Base-by-base conservation (phyloP, 2,888 invertebrate genomes). In the Phrixothrix hirtus region DNA sequence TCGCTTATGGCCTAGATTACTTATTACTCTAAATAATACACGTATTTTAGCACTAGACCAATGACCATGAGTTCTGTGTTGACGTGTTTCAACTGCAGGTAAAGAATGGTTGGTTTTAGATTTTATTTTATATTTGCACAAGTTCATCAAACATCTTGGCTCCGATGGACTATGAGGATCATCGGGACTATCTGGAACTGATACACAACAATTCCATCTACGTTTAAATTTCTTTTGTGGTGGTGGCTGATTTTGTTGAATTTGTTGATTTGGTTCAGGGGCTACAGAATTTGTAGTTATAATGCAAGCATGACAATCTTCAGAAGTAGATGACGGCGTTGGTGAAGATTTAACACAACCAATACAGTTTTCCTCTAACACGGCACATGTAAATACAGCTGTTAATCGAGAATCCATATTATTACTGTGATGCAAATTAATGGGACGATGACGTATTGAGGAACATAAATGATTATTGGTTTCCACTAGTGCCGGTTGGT, bases 141-240 rank as follows among this genome's bases (percentile, higher is more conserved):
- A 59, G 21, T 72, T 72, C 62, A 75, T 68, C 48, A 75, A 65
- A 59, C 75, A 76, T 44, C 69, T 66, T 2, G 73, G 71, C 55
- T 74, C 73, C 12, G 68, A 60, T 1, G 78, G 74, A 66, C 80
- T 80, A 43, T 77, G 76, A 39, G 79, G 79, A 63, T 80, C 78
- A 64, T 82, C 81, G 0, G 82, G 82, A 71, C 82, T 82, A 55
- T 82, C 82, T 1, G 82, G 82, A 5, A 81, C 80, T 21, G 78
- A 79, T 31, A 79, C 74, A 61, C 82, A 83, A 61, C 82, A 83
- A 62, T 81, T 82, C 82, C 82, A 83, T 74, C 79, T 81, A 61
- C 78, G 76, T 26, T 77, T 72, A 38, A 70, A 57, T 57, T 73
- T 74, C 34, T 69, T 70, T 48, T 45, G 61, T 58, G 64, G 37